These are phyloP conservation scores for Paracanthobrama guichenoti DNA, from an alignment of 2,113 vertebrate genomes.

Conservation along the genomic window DNA sequence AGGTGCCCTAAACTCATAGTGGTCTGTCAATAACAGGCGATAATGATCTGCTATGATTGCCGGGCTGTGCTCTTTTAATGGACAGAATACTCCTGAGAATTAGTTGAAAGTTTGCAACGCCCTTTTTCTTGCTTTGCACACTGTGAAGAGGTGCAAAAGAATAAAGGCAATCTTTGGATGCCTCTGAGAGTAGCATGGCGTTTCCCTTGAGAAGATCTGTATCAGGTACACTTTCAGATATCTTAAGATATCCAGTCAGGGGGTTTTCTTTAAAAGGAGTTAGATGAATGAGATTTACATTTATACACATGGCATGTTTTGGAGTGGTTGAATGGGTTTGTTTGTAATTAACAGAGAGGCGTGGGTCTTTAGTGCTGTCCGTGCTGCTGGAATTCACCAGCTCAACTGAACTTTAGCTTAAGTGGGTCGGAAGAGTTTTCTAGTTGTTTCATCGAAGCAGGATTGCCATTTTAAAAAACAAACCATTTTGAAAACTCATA, in stretches of 20 bases:
- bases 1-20: constrained; percentile 90
- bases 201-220: constrained; percentile 91
- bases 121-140: constrained; percentile 67
- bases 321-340: constrained; percentile 2
- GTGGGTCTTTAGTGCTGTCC: constrained; percentile 6
- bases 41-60: constrained; percentile 96
- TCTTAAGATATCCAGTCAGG: not conserved
- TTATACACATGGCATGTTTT: not conserved
- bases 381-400: not conserved
- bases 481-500: not conserved
- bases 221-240: constrained; percentile 84
- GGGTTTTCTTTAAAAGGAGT: not conserved
- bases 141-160: constrained; percentile 75
- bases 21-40: constrained; percentile 92
- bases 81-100: constrained; percentile 87
- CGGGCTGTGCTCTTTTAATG: constrained; percentile 85
- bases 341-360: not conserved
- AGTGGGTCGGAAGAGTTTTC: constrained; percentile 3
- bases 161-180: constrained; percentile 64
- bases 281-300: not conserved
- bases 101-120: constrained; percentile 86
- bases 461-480: not conserved
- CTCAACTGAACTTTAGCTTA: not conserved
- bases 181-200: constrained; percentile 79
- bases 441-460: not conserved